Evolutionary conservation across 1,140 invertebrate genomes (phyloP).

Genomic region (Microplitis mediator): DNA sequence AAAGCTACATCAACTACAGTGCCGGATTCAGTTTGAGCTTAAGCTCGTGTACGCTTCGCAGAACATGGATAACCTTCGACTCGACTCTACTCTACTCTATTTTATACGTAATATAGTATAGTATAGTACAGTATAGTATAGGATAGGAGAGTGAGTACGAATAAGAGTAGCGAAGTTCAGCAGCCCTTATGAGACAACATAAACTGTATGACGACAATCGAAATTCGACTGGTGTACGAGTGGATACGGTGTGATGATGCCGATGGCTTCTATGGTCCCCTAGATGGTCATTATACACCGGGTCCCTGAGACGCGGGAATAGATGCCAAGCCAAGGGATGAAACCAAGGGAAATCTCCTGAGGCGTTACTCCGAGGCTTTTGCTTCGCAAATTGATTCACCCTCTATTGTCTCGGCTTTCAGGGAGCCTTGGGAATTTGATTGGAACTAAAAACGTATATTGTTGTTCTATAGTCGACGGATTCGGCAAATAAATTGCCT

Average conservation of each 20-base stretch:
- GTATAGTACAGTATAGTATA: neutral
- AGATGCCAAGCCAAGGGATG: too few species aligned
- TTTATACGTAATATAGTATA: neutral
- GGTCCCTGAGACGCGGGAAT: neutral
- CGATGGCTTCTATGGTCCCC: neutral
- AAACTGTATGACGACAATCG: neutral
- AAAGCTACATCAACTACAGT: constrained; percentile 8
- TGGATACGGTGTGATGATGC: too few species aligned
- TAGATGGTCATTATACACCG: constrained; percentile 10
- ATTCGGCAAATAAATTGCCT: neutral
- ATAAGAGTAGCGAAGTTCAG: neutral
- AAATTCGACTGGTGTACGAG: constrained; percentile 16
- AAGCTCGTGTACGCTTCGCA: too few species aligned
- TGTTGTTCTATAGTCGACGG: too few species aligned
- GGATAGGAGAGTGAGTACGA: too few species aligned
- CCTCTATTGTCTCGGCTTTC: neutral
- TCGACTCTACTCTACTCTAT: neutral
- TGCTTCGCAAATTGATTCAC: constrained; percentile 28
- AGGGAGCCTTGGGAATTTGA: neutral
- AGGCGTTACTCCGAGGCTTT: constrained; percentile 3
- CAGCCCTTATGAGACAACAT: neutral
- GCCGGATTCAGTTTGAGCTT: neutral
- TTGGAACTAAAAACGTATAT: neutral
- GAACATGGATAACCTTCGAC: constrained; percentile 9
- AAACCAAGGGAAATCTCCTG: neutral